Base-by-base conservation (phyloP, 1,140 invertebrate genomes). In the Drosophila pachea region DNA sequence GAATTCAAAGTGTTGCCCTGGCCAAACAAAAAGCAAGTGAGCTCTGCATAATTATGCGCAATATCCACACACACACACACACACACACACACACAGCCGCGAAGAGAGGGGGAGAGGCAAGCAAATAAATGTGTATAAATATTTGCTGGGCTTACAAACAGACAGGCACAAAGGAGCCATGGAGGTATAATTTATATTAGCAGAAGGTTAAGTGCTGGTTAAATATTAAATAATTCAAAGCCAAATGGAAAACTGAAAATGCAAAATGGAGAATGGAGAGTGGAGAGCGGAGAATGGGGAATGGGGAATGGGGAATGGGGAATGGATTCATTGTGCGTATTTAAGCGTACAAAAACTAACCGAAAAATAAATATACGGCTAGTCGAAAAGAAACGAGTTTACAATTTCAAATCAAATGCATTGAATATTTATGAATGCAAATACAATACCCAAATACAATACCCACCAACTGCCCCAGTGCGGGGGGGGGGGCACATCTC, bases 11-110 rank as follows among this genome's bases (percentile, higher is more conserved):
- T 81, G 73, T 73, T 68, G 64, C 61, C 56, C 73, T 59, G 58
- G 70, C 75, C 59, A 78, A 78, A 78, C 71, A 77, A 61, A 77
- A 74, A 66, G 60, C 56, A 78, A 70, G 76, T 78, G 75, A 82
- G 64, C 78, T 70, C 43, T 81, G 77, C 74, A 81, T 77, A 81
- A 81, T 81, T 81, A 81, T 82, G 77, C 77, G 66, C 59, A 68
- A 68, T 63, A 63, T 68, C 59, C 33, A 55, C 50, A 48, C 29
- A 63, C 31, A 58, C 33, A 53, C 22, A 22, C 22, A 22, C 22
- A 22, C 22, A 22, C 22, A 3, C n/a, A n/a, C n/a, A n/a, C n/a
- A n/a, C n/a, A 22, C 1, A 2, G 22, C 22, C 1, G 22, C 1
- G 22, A 22, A 3, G 22, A 1, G 22, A 22, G 22, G 22, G 22